These are phyloP conservation scores for Nothoprocta pentlandii DNA, from an alignment of 2,113 vertebrate species.

Conservation along the genomic window DNA sequence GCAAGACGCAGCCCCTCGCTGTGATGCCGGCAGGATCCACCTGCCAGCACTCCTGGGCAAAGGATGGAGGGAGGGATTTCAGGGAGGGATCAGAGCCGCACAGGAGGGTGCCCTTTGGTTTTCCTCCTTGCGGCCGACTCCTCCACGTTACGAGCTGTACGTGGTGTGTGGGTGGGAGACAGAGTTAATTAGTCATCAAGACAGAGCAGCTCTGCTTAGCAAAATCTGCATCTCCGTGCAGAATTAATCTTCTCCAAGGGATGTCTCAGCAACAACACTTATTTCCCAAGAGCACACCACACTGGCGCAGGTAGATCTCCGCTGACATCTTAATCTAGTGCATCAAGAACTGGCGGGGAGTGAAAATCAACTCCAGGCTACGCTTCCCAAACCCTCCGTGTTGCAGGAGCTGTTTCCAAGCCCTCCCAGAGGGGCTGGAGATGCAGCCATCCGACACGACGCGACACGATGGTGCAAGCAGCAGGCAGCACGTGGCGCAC, in stretches of 20 bases:
- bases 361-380: background rate
- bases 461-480: background rate
- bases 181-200: constrained; percentile 64
- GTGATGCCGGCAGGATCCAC: background rate
- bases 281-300: constrained; percentile 27
- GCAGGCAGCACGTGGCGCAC: fast-evolving
- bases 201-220: background rate
- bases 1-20: background rate
- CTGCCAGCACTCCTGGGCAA: background rate
- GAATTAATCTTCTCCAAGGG: constrained; percentile 32
- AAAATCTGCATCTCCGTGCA: constrained; percentile 57
- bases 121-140: constrained; percentile 23
- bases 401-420: background rate
- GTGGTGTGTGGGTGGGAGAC: constrained; percentile 59
- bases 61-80: background rate
- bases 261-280: constrained; percentile 2
- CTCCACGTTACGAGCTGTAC: constrained; percentile 23
- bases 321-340: background rate
- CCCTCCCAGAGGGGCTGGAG: fast-evolving
- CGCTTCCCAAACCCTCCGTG: fast-evolving
- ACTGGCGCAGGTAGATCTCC: background rate
- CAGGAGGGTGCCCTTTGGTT: background rate
- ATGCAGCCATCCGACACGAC: fast-evolving
- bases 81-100: background rate
- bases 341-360: background rate